A percentile compares a stretch with the other conserved stretches of the same genome.
These are phyloP conservation scores for Colistium nudipinnis DNA, from an alignment of 2,113 vertebrate species.

Conservation along the genomic window DNA sequence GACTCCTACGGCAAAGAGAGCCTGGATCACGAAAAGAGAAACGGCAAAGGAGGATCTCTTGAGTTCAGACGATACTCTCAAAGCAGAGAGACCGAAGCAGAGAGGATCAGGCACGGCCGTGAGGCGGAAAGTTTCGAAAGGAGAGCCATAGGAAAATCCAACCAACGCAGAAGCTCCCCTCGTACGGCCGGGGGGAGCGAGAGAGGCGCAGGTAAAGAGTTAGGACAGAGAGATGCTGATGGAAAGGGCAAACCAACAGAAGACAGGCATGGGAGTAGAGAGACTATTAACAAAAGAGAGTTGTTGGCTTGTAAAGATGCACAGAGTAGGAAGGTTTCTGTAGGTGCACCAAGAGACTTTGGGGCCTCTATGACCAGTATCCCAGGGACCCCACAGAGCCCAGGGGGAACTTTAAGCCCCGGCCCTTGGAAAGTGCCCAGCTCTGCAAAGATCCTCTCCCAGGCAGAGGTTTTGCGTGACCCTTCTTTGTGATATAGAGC, in stretches of 20 bases:
- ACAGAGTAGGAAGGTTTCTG: conserved; percentile 35
- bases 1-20: conserved; percentile 52
- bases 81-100: conserved; percentile 35
- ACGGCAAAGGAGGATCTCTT: conserved; percentile 13
- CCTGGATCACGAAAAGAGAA: conserved; percentile 48
- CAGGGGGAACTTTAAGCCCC: conserved; percentile 81
- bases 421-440: conserved; percentile 90
- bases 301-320: conserved; percentile 37
- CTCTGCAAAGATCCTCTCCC: conserved; percentile 81
- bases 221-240: conserved; percentile 42
- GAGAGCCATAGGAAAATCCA: conserved; percentile 17
- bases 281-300: conserved; percentile 24
- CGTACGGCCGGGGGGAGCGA: conserved; percentile 23
- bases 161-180: conserved; percentile 16
- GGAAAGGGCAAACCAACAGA: conserved; percentile 32
- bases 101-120: conserved; percentile 11
- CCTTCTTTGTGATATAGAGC: conserved; percentile 57
- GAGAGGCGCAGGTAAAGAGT: conserved; percentile 53
- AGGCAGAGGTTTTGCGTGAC: conserved; percentile 75
- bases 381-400: conserved; percentile 65
- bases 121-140: conserved; percentile 52
- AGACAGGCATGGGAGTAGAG: conserved; percentile 25
- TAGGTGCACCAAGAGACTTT: conserved; percentile 15
- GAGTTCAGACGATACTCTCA: conserved; percentile 41
- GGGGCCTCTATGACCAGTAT: conserved; percentile 43